These are phyloP conservation scores for Xylocampa areola DNA, from an alignment of 2,888 invertebrate genomes.

Conservation along the genomic window DNA sequence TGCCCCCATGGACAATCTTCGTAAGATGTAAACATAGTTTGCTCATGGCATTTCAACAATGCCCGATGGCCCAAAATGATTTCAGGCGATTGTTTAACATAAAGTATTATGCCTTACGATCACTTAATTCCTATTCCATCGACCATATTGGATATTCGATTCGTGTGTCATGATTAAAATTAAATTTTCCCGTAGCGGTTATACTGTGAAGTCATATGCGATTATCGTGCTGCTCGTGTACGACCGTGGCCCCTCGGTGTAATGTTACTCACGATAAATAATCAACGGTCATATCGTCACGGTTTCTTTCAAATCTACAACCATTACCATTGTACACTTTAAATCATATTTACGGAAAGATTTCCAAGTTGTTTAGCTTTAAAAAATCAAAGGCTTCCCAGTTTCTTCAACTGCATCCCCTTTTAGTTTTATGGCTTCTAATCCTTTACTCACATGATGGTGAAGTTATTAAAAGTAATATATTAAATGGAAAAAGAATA, in stretches of 20 bases:
- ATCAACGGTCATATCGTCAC: slow-evolving; percentile 66
- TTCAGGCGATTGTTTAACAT: too few relatives aligned
- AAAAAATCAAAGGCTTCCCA: neutral
- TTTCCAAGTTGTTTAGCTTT: slow-evolving; percentile 11
- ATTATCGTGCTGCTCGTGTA: slow-evolving; percentile 65
- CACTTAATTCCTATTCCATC: slow-evolving; percentile 23
- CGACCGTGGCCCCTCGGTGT: slow-evolving; percentile 61
- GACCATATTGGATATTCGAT: slow-evolving; percentile 40
- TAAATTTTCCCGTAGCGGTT: slow-evolving; percentile 58
- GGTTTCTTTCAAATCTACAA: slow-evolving; percentile 65
- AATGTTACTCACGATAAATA: slow-evolving; percentile 61
- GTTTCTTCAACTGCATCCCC: slow-evolving; percentile 1
- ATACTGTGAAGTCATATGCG: slow-evolving; percentile 53
- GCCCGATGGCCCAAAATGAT: too few relatives aligned
- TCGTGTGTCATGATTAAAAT: slow-evolving; percentile 60
- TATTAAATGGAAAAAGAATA: too few relatives aligned
- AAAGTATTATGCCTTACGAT: too few relatives aligned
- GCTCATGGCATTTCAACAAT: neutral
- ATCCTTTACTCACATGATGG: slow-evolving; percentile 1
- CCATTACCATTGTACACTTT: slow-evolving; percentile 18
- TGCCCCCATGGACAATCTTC: too few relatives aligned
- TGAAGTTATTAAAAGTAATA: too few relatives aligned
- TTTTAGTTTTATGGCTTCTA: neutral
- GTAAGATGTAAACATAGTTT: neutral
- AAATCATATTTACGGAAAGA: slow-evolving; percentile 5